phyloP scores from a whole-genome alignment of 2,888 invertebrate genomes.

The Barypeithes pellucidus region DNA sequence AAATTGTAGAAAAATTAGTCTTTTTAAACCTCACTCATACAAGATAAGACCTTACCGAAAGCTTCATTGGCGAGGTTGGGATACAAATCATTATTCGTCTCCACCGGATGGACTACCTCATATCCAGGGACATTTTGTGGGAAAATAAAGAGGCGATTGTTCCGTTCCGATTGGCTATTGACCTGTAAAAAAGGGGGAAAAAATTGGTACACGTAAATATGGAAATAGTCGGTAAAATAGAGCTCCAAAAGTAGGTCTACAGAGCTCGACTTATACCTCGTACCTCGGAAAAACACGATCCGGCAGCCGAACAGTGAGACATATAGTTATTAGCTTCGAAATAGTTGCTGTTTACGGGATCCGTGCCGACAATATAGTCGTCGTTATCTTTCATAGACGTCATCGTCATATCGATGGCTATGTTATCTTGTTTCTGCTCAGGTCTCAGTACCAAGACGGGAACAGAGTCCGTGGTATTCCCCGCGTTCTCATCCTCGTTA shows the following conservation, averaged over 20 bases:
- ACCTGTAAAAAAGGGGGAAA: not conserved
- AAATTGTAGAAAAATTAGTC: not conserved
- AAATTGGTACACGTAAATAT: too few species aligned
- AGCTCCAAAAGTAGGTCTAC: too few species aligned
- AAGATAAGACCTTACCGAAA: conserved; percentile 18
- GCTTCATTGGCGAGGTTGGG: conserved; percentile 16
- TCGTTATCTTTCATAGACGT: conserved; percentile 7
- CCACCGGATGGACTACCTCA: conserved; percentile 61
- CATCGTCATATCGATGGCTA: conserved; percentile 41
- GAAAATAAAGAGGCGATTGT: conserved; percentile 65
- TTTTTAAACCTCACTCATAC: too few species aligned
- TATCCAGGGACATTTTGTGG: conserved; percentile 66
- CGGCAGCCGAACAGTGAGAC: conserved; percentile 62
- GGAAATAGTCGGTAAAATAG: too few species aligned
- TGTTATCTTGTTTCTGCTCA: not conserved
- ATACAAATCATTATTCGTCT: conserved; percentile 16
- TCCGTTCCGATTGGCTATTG: conserved; percentile 38
- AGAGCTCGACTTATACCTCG: too few species aligned
- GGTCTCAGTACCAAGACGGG: not conserved
- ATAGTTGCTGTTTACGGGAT: conserved; percentile 25
- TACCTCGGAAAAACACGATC: conserved; percentile 60
- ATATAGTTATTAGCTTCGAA: conserved; percentile 49
- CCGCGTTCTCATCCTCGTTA: conserved; percentile 15
- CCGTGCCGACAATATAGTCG: conserved; percentile 2
- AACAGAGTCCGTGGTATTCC: conserved; percentile 34